Percentiles rank a stretch among this genome's conserved stretches.
Evolutionary conservation across 2,888 invertebrate species (phyloP).

Genomic region (Caenorhabditis wallacei): DNA sequence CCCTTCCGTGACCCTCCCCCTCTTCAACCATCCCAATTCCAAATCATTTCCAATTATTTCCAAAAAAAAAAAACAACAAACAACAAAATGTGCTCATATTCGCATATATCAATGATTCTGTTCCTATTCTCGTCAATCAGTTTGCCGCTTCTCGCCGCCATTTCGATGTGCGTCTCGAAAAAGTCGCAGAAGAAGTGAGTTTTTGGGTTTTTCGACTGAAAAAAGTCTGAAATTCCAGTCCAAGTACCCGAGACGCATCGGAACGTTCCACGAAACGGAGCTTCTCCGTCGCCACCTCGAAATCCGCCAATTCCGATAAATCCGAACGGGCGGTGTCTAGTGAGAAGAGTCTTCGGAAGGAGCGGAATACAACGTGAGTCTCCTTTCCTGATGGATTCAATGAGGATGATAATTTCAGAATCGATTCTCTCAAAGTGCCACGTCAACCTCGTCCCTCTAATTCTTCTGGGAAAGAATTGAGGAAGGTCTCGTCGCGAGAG

Average conservation of each 20-base stretch:
- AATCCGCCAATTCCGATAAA: constrained; percentile 3
- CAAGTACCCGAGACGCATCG: background rate
- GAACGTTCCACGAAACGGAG: background rate
- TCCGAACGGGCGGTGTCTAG: constrained; percentile 12
- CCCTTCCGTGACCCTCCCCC: no score
- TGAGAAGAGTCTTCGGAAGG: background rate
- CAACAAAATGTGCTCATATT: constrained; percentile 32
- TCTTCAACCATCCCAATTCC: background rate
- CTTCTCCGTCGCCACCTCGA: background rate
- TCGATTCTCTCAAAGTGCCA: constrained; percentile 39
- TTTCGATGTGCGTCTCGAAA: constrained; percentile 23
- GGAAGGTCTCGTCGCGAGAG: background rate
- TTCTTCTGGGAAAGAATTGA: constrained; percentile 24
- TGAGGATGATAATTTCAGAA: background rate
- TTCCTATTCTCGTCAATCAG: constrained; percentile 24
- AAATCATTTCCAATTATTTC: constrained; percentile 2
- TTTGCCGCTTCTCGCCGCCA: background rate
- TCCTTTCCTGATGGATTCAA: background rate
- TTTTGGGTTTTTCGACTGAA: background rate
- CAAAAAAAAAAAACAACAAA: background rate
- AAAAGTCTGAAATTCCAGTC: background rate
- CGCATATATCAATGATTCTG: constrained; percentile 42
- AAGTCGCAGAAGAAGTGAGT: constrained; percentile 21
- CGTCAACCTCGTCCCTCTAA: background rate
- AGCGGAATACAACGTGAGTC: constrained; percentile 21